Evolutionary conservation across 2,113 vertebrate species (phyloP), one percentile per base, ranked within the genome.

Genomic region (Donacobius atricapilla): DNA sequence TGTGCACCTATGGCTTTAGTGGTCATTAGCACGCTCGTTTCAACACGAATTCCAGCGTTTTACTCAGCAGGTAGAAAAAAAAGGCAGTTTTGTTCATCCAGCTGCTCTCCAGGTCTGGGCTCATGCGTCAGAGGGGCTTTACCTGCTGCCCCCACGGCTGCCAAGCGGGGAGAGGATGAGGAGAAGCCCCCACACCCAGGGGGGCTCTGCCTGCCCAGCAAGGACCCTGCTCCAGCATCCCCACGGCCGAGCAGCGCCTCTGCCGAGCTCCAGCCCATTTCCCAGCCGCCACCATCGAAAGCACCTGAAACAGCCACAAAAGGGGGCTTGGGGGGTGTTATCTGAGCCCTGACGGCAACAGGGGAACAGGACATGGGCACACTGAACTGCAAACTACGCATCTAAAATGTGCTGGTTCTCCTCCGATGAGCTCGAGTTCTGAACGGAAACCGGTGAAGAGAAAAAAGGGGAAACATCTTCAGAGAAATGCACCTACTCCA

Each of bases 321-420:
- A 40, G 56, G 93, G 90, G 81, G 87, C 96, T 90, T 60, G 66
- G 54, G 87, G 94, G 42, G 73, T 79, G 93, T 95, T 64, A 85
- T 94, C 96, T 66, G 82, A 97, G 98, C 97, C 96, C 94, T 90
- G 57, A 86, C 80, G 87, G 97, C 91, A 96, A 97, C 58, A 85
- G 96, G 97, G 97, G 97, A 75, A 98, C 94, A 93, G 97, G 95
- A 93, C 68, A 95, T 79, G 98, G 96, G 95, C 92, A 98, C 97
- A 98, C 93, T 87, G 97, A 98, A 94, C 97, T 94, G 97, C 96
- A 87, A 97, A 97, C 97, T 96, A 98, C 95, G 92, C 87, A 88
- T 97, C 97, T 97, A 97, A 97, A 94, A 97, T 85, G 97, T 97
- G 98, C 98, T 97, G 97, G 98, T 97, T 98, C 98, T 98, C 97